A percentile compares a stretch with the other conserved stretches of the same genome.
Evolutionary conservation across 2,888 invertebrate genomes (phyloP).

Genomic region (Tortrix viridana): DNA sequence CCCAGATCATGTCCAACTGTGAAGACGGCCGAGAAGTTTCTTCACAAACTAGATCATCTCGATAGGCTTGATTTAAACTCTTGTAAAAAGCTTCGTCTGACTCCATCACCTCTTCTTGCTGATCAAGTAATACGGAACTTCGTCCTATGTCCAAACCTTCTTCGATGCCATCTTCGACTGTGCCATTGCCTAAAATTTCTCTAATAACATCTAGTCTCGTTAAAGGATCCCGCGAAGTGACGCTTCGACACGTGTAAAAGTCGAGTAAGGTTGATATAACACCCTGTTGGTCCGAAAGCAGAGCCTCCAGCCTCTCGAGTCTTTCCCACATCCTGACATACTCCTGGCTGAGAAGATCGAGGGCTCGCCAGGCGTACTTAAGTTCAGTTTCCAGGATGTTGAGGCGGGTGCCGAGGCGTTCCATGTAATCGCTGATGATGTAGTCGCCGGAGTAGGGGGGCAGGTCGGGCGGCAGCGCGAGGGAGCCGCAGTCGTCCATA

Average conservation of each 20-base stretch:
- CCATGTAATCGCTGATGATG: slow-evolving; percentile 96
- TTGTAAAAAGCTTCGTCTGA: slow-evolving; percentile 95
- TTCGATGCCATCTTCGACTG: slow-evolving; percentile 87
- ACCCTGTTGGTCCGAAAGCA: slow-evolving; percentile 95
- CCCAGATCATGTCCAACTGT: slow-evolving; percentile 94
- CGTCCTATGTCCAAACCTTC: slow-evolving; percentile 85
- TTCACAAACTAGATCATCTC: slow-evolving; percentile 89
- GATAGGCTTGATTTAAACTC: slow-evolving; percentile 93
- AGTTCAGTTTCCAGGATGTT: slow-evolving; percentile 95
- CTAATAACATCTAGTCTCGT: slow-evolving; percentile 85
- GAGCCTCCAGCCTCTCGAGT: slow-evolving; percentile 93
- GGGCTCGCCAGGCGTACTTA: slow-evolving; percentile 95
- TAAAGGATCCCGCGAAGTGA: slow-evolving; percentile 80
- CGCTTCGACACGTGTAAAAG: slow-evolving; percentile 86
- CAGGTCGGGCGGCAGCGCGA: slow-evolving; percentile 80
- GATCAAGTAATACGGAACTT: slow-evolving; percentile 68
- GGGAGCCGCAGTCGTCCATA: slow-evolving; percentile 83
- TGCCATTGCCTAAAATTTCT: slow-evolving; percentile 87
- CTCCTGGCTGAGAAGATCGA: slow-evolving; percentile 95
- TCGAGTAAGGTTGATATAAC: slow-evolving; percentile 94
- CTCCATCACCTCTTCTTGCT: slow-evolving; percentile 84
- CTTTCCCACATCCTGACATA: slow-evolving; percentile 97
- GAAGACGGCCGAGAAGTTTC: slow-evolving; percentile 87
- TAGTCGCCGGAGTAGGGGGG: slow-evolving; percentile 87
- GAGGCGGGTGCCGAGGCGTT: slow-evolving; percentile 92